Evolutionary conservation across 2,797 vertebrate species (phyloP).

Genomic region (Fringilla coelebs): DNA sequence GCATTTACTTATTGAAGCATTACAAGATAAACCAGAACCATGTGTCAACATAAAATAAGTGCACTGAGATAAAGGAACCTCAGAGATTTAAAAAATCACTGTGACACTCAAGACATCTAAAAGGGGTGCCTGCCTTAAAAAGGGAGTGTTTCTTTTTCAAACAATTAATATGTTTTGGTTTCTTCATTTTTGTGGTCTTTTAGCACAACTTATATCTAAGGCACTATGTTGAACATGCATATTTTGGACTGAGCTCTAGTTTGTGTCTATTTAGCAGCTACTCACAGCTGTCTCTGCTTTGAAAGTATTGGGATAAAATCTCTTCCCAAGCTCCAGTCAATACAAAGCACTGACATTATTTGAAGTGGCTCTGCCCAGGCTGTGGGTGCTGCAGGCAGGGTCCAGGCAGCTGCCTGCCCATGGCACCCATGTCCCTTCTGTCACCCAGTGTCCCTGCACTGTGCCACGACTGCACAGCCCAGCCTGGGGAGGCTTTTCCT

Average conservation of each 20-base stretch:
- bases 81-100: slow-evolving; percentile 5
- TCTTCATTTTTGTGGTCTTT: slow-evolving; percentile 83
- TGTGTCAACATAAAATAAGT: slow-evolving; percentile 44
- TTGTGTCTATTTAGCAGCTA: slow-evolving; percentile 90
- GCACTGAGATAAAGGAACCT: slow-evolving; percentile 24
- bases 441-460: neutral
- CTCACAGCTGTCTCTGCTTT: slow-evolving; percentile 92
- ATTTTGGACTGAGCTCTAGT: slow-evolving; percentile 84
- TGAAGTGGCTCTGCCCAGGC: neutral
- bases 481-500: neutral
- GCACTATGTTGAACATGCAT: slow-evolving; percentile 79
- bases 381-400: neutral
- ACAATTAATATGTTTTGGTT: slow-evolving; percentile 79
- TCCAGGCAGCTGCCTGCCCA: neutral
- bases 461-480: neutral
- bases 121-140: slow-evolving; percentile 7
- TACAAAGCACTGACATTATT: neutral
- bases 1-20: slow-evolving; percentile 51
- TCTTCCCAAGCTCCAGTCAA: slow-evolving; percentile 69
- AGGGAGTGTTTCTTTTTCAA: slow-evolving; percentile 12
- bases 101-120: neutral
- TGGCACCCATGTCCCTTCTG: neutral
- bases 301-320: slow-evolving; percentile 87
- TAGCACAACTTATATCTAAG: slow-evolving; percentile 78
- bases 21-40: slow-evolving; percentile 50